Evolutionary conservation across 2,797 vertebrate genomes (phyloP).

Genomic region (Thamnophis elegans): DNA sequence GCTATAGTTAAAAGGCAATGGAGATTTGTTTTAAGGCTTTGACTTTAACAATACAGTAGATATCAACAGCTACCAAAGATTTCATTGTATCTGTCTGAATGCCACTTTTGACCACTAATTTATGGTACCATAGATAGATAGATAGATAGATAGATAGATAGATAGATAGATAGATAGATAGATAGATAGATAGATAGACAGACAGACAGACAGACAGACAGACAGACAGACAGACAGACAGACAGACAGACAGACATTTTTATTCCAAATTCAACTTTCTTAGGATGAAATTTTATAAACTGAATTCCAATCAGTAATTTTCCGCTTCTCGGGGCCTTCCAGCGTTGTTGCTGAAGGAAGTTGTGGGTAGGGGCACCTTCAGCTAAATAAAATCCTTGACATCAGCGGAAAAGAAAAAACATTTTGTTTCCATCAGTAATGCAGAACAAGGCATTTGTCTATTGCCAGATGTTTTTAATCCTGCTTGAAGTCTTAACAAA

Average conservation of each 20-base stretch:
- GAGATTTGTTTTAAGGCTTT: neutral
- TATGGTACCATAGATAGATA: too few species aligned
- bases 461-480: slow-evolving; percentile 39
- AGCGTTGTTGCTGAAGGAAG: rapidly evolving
- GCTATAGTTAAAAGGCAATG: neutral
- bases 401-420: slow-evolving; percentile 20
- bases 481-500: slow-evolving; percentile 44
- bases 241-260: neutral
- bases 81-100: neutral
- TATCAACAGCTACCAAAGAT: too few species aligned
- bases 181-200: too few species aligned
- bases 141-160: too few species aligned
- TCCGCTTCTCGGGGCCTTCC: slow-evolving; percentile 12
- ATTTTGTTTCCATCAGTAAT: slow-evolving; percentile 44
- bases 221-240: too few species aligned
- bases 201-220: too few species aligned
- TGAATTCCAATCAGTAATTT: slow-evolving; percentile 26
- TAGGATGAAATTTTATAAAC: slow-evolving; percentile 32
- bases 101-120: neutral
- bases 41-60: neutral
- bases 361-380: neutral
- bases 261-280: slow-evolving; percentile 37
- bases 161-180: too few species aligned
- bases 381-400: slow-evolving; percentile 35
- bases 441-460: slow-evolving; percentile 15